Base-by-base conservation (phyloP, 2,797 vertebrate species). In the Karalla daura region DNA sequence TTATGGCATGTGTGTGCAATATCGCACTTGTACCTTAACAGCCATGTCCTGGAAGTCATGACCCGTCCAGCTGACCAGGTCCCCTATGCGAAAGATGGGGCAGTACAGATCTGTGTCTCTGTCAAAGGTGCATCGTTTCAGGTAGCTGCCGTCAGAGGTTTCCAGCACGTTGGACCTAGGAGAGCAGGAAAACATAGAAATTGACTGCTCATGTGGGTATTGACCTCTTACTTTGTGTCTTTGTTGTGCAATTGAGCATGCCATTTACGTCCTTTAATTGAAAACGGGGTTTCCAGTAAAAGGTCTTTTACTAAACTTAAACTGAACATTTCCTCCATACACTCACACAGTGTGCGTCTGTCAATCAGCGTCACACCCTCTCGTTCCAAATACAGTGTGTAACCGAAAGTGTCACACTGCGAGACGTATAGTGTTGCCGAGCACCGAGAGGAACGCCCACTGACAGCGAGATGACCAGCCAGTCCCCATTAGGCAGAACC, bases 51-150 rank as follows among this genome's bases (percentile, higher is more conserved):
- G 93, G 84, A 98, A 99, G 79, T 90, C 37, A 2, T 92, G 87
- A 52, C 96, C 95, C 0, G 95, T 87, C 91, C 92, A 91, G 20
- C 51, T 76, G 56, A 97, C 88, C 17, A 98, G 67, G 24, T 94
- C 92, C 7, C 96, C 93, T 39, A 99, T 86, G 5, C 88, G 86
- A 63, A 99, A 99, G 78, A 99, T 98, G 75, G 98, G 98, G 71
- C 97, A 99, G 87, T 98, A 98, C 11, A 88, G 95, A 62, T 95
- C 83, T 21, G 87, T 62, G 17, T 86, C 78, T 0, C 25, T 76
- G 69, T 95, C 90, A 50, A 94, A 96, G 49, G 55, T 88, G 82
- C 98, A 99, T n/a, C 27, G 92, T 76, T 96, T 98, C 80, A 99
- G 89, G 86, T 96, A 97, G 61, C 75, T 66, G 51, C 77, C 85